A percentile compares a stretch with the other conserved stretches of the same genome.
Evolutionary conservation across 2,888 invertebrate genomes (phyloP).

Genomic region (Scaptomyza flava): DNA sequence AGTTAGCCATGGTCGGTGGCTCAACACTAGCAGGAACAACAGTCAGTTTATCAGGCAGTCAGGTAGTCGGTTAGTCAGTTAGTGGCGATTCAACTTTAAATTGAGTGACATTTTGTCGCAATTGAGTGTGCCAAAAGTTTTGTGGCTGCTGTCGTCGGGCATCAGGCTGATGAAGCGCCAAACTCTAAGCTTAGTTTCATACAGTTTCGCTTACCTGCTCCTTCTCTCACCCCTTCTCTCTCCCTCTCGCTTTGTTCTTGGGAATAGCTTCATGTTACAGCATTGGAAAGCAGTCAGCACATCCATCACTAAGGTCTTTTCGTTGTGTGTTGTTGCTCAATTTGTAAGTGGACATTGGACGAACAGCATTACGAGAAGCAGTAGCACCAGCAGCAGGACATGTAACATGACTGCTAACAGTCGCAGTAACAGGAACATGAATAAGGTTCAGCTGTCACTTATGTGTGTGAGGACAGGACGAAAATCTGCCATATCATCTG

Average conservation of each 20-base stretch:
- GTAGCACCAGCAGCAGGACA: neutral
- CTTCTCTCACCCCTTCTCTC: neutral
- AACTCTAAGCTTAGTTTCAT: slow-evolving; percentile 28
- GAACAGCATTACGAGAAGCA: slow-evolving; percentile 2
- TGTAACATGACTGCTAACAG: slow-evolving; percentile 23
- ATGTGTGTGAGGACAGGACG: neutral
- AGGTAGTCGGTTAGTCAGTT: slow-evolving; percentile 37
- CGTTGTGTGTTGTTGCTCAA: slow-evolving; percentile 39
- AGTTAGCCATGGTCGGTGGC: slow-evolving; percentile 1
- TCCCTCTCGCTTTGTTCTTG: neutral
- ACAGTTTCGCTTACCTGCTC: no score
- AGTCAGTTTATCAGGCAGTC: slow-evolving; percentile 14
- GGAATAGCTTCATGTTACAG: slow-evolving; percentile 29
- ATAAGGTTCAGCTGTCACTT: slow-evolving; percentile 30
- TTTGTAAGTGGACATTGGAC: slow-evolving; percentile 46
- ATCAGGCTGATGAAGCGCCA: slow-evolving; percentile 31
- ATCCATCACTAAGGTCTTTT: slow-evolving; percentile 41
- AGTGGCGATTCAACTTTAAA: slow-evolving; percentile 61
- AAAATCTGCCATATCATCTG: slow-evolving; percentile 25
- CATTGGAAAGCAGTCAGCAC: slow-evolving; percentile 31
- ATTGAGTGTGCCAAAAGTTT: slow-evolving; percentile 70
- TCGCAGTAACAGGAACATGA: slow-evolving; percentile 18
- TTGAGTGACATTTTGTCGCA: slow-evolving; percentile 77
- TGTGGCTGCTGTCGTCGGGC: slow-evolving; percentile 32
- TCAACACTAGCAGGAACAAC: neutral